Evolutionary conservation across 2,888 invertebrate species (phyloP).

Genomic region (Neoaliturus tenellus): DNA sequence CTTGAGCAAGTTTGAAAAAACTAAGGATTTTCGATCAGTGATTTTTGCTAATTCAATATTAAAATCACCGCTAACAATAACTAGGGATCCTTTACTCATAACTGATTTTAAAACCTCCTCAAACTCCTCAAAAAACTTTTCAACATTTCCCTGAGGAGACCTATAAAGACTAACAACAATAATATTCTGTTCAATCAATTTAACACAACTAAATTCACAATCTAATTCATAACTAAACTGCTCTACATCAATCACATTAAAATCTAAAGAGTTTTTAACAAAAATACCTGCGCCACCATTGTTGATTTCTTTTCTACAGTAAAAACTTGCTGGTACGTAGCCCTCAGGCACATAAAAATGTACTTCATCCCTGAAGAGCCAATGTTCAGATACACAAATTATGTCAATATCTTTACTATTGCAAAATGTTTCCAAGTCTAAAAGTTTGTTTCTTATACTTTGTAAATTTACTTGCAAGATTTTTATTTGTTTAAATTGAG

Average conservation of each 20-base stretch:
- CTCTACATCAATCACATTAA: not conserved
- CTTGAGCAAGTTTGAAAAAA: not conserved
- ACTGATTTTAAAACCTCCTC: not conserved
- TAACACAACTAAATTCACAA: constrained; percentile 31
- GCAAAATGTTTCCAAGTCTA: not conserved
- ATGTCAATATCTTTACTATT: not conserved
- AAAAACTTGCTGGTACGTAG: not conserved
- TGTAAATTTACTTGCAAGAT: not conserved
- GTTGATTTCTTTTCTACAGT: constrained; percentile 21
- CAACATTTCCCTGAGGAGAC: not conserved
- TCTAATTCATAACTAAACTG: not conserved
- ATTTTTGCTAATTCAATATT: not conserved
- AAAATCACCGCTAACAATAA: not conserved
- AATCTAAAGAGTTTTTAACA: not conserved
- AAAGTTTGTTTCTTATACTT: not conserved
- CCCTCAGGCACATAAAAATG: not conserved
- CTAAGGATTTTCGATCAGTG: not conserved
- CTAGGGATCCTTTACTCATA: not conserved
- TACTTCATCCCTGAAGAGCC: not conserved
- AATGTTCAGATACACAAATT: constrained; percentile 15
- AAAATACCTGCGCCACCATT: constrained; percentile 28
- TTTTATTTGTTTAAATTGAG: not conserved
- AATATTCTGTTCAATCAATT: not conserved
- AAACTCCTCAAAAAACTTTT: not conserved
- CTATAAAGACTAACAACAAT: not conserved